Evolutionary conservation across 2,113 vertebrate species (phyloP), one percentile per base, ranked within the genome.

Genomic region (Myiozetetes cayanensis): DNA sequence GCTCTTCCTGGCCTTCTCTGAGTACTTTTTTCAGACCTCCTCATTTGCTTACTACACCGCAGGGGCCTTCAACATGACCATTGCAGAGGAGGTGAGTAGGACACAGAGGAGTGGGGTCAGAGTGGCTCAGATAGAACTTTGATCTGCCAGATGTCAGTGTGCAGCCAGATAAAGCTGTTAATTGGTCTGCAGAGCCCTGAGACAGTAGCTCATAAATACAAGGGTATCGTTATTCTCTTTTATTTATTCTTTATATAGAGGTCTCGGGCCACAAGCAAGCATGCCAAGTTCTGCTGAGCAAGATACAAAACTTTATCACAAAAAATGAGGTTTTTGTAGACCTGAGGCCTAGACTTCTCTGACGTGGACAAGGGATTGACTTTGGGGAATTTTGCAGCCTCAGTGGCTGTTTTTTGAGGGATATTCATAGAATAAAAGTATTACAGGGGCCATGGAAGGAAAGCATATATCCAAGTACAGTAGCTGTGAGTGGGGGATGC

Each of bases 1-100:
- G 98, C 89, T 98, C 43, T 96, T 97, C 85, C 41, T 98, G 27
- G 97, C 96, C 39, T 85, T 98, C 87, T 97, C 98, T 0, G 92
- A 98, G 75, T 95, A 97, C 79, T 97, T 98, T 93, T 97, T 98
- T 63, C 96, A 93, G 76, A 97, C 96, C 3, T 97, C 89, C 1
- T 97, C 95, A 33, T 96, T 98, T 49, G 96, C 97, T 31, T 97
- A 98, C 81, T 98, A 96, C 74, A 76, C 74, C 0, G n/a, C 97
- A 10, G 97, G 97, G 15, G 97, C 97, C n/a, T 97, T 98, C 83
- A 75, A 96, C 14, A n/a, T 74, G 93, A 97, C 87, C 17, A 80
- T 97, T 76, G n/a, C 68, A 58, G 94, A 97, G 58, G 96, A 98
- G 95, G 97, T 98, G 73, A 97, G 97, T 74, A 74, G 76, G 62